Evolutionary conservation across 2,888 invertebrate species (phyloP).

Genomic region (Pediacus dermestoides): DNA sequence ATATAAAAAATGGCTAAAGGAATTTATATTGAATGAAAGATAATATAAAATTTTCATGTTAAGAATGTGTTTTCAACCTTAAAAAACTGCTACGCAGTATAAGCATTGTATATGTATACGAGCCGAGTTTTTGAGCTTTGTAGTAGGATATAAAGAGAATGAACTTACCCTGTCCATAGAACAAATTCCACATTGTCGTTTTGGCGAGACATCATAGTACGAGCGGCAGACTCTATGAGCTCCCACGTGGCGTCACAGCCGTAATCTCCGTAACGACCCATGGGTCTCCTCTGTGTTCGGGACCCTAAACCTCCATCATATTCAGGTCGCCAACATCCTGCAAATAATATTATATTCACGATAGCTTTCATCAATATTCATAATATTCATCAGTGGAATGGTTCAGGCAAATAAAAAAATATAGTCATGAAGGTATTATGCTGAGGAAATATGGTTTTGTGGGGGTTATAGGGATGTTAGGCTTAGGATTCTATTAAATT

Average conservation of each 20-base stretch:
- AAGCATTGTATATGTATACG: too few relatives aligned
- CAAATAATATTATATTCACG: constrained; percentile 20
- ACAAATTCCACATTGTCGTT: constrained; percentile 89
- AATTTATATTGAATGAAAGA: too few relatives aligned
- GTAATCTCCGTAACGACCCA: constrained; percentile 74
- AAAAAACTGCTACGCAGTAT: too few relatives aligned
- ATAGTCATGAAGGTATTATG: too few relatives aligned
- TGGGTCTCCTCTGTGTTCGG: constrained; percentile 55
- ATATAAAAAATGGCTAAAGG: too few relatives aligned
- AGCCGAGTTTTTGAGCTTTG: neutral
- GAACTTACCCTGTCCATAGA: constrained; percentile 86
- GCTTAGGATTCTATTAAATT: too few relatives aligned
- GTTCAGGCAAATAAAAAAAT: too few relatives aligned
- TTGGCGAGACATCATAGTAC: constrained; percentile 79
- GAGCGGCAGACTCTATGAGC: constrained; percentile 82
- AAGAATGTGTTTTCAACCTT: too few relatives aligned
- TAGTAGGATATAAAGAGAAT: too few relatives aligned
- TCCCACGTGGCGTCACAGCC: constrained; percentile 87
- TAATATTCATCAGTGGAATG: constrained; percentile 6
- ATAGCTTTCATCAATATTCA: constrained; percentile 8
- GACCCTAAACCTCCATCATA: constrained; percentile 39
- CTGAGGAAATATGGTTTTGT: too few relatives aligned
- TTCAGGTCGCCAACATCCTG: constrained; percentile 46
- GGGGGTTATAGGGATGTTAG: too few relatives aligned
- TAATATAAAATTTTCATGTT: too few relatives aligned